Evolutionary conservation across 2,797 vertebrate species (phyloP), one percentile per base, ranked within the genome.

Genomic region (Gambusia yucatana): DNA sequence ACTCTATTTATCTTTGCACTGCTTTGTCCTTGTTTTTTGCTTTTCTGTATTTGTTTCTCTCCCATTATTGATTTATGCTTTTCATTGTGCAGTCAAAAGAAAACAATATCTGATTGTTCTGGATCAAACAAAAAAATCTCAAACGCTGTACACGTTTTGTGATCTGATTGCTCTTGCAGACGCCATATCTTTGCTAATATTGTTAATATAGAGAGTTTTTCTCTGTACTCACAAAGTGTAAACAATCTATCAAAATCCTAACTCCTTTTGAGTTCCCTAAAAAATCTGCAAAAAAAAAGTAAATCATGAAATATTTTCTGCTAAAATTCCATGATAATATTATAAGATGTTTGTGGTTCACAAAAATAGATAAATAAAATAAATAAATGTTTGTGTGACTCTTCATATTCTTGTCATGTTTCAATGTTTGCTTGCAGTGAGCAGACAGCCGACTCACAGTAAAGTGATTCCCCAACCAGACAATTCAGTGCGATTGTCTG

Each of bases 341-440:
- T 30, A 73, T 13, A 69, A 11, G 25, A 39, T 69, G 36, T 22
- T 30, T 47, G 36, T 10, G 7, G 74, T 75, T 28, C 81, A 79
- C n/a, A 8, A 72, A 41, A 28, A 13, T 13, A 73, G 33, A 33
- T 33, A 76, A 78, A 43, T 43, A 44, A 46, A 79, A 71, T 36
- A 77, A 81, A 50, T 22, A 41, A 33, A 33, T 73, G 73, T 59
- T 59, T 50, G 33, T 39, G 82, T 43, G 81, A 82, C 84, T 88
- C 80, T 94, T 92, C 78, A 79, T 91, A 94, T 93, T 94, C 91
- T n/a, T 1, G 82, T 90, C 89, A 88, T 75, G 86, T 63, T 73
- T 43, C 57, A 41, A 75, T 80, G 72, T 78, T 84, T 80, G 82
- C 83, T 88, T 83, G 79, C 80, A 86, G 77, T 77, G 47, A 90